Conservation (phyloP, 64 coral and sea anemone species). For the Platygyra sinensis region DNA sequence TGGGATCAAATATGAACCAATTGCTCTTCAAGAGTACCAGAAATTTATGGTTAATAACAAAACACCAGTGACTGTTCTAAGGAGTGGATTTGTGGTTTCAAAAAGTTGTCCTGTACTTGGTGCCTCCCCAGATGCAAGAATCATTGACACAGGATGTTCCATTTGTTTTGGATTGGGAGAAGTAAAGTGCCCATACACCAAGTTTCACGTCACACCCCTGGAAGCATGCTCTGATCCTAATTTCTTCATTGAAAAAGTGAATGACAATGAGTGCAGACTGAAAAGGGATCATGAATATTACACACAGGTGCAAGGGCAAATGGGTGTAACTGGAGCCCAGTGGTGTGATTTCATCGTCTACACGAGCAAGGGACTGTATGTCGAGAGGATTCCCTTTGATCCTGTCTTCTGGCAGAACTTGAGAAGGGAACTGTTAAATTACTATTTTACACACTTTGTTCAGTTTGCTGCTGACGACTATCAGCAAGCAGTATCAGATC, state of each 20-base stretch:
- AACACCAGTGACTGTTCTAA: slow-evolving; percentile 16
- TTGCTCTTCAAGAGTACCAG: slow-evolving; percentile 26
- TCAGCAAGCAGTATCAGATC: no score
- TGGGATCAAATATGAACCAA: slow-evolving; percentile 34
- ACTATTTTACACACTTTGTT: no score
- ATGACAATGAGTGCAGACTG: slow-evolving; percentile 5
- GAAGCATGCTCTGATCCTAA: slow-evolving; percentile 38
- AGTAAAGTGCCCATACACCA: slow-evolving; percentile 43
- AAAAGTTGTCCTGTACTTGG: slow-evolving; percentile 15
- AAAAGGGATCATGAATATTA: slow-evolving; percentile 27
- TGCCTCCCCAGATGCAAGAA: slow-evolving; percentile 39
- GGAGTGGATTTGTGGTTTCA: slow-evolving; percentile 26
- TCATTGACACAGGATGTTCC: slow-evolving; percentile 24
- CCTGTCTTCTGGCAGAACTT: neutral
- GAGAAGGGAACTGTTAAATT: neutral
- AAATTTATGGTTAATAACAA: no score
- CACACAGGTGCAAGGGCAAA: slow-evolving; percentile 32
- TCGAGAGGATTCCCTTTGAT: slow-evolving; percentile 31
- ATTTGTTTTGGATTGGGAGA: slow-evolving; percentile 20
- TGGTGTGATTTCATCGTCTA: slow-evolving; percentile 30
- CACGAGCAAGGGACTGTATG: neutral
- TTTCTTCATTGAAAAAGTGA: slow-evolving; percentile 49
- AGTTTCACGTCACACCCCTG: slow-evolving; percentile 15
- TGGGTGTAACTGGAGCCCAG: slow-evolving; percentile 20
- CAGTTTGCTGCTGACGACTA: no score